phyloP scores from a whole-genome alignment of 2,888 invertebrate genomes.

The Bombyx huttoni region DNA sequence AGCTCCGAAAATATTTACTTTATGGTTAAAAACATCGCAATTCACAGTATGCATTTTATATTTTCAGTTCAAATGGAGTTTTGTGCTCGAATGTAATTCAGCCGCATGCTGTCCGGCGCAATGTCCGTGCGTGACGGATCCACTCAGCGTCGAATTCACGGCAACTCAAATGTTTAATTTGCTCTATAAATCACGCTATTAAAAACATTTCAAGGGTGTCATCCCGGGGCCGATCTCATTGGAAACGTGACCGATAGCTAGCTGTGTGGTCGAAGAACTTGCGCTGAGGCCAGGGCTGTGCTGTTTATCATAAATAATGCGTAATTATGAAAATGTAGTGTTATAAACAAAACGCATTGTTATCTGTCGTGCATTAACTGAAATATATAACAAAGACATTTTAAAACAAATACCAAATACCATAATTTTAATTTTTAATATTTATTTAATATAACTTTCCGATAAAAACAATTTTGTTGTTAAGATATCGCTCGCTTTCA shows the following conservation, averaged over 20 bases:
- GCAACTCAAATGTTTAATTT: slow-evolving; percentile 73
- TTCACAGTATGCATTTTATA: no score
- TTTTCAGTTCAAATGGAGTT: not conserved
- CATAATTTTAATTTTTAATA: no score
- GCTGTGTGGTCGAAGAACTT: slow-evolving; percentile 47
- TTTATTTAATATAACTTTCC: no score
- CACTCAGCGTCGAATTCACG: slow-evolving; percentile 69
- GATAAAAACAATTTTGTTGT: no score
- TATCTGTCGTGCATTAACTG: no score
- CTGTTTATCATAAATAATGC: not conserved
- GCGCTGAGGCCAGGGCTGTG: not conserved
- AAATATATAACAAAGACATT: no score
- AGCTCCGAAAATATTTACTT: no score
- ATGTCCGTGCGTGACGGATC: slow-evolving; percentile 67
- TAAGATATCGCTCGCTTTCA: no score
- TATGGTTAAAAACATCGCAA: no score
- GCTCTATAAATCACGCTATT: slow-evolving; percentile 71
- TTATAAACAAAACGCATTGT: no score
- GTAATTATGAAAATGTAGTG: no score
- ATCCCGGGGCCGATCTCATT: slow-evolving; percentile 63
- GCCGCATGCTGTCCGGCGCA: slow-evolving; percentile 20
- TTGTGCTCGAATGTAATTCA: slow-evolving; percentile 10
- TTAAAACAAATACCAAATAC: no score
- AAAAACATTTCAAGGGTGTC: slow-evolving; percentile 72
- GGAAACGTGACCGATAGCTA: slow-evolving; percentile 56